Conservation (phyloP, 2,113 vertebrate genomes). For the Anguilla rostrata region DNA sequence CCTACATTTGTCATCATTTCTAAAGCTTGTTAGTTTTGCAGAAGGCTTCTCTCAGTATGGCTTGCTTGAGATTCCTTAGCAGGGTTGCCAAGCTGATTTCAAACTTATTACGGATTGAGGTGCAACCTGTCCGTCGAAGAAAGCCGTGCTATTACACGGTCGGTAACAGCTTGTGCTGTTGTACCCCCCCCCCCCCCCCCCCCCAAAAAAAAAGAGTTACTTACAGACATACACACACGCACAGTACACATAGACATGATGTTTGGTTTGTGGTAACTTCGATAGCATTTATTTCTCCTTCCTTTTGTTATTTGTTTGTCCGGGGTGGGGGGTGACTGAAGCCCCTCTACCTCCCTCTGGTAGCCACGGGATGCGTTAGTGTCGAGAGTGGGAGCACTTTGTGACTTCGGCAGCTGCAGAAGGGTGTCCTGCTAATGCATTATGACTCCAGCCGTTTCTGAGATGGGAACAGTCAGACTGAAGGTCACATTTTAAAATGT, state of each 20-base stretch:
- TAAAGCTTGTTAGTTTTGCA: not conserved
- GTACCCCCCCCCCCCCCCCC: too few species aligned
- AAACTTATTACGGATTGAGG: not conserved
- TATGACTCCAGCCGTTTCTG: not conserved
- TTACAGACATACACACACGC: too few species aligned
- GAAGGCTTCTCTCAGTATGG: not conserved
- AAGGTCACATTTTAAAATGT: slow-evolving; percentile 6
- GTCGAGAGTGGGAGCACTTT: not conserved
- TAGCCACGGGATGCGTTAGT: not conserved
- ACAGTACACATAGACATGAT: too few species aligned
- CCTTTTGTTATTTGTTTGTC: not conserved
- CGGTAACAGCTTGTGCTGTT: not conserved
- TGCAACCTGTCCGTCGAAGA: not conserved
- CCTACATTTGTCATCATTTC: too few species aligned
- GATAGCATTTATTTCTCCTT: too few species aligned
- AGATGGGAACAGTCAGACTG: not conserved
- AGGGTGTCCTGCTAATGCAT: slow-evolving; percentile 1
- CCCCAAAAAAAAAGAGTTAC: too few species aligned
- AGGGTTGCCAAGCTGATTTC: not conserved
- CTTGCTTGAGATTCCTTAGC: not conserved
- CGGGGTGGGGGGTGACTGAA: not conserved
- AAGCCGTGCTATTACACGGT: not conserved
- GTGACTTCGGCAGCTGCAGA: slow-evolving; percentile 1
- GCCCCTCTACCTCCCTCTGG: not conserved
- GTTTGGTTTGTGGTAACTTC: too few species aligned